Conservation (phyloP, 2,113 vertebrate species). For the Hippolais icterina region DNA sequence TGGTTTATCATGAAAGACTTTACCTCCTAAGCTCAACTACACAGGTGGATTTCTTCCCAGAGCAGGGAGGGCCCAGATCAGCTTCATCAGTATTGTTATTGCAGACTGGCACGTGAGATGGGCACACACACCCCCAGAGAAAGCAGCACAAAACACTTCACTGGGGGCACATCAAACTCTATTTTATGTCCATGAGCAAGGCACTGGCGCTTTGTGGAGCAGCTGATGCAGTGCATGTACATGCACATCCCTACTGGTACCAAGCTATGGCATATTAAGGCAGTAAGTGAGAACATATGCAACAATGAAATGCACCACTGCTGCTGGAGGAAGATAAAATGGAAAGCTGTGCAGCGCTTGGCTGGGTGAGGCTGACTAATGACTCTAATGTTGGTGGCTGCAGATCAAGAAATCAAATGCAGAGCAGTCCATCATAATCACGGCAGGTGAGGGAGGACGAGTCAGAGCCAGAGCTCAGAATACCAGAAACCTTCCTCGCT, state of each 20-base stretch:
- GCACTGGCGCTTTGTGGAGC: background rate
- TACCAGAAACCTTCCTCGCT: background rate
- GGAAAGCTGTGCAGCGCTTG: background rate
- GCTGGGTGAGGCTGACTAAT: conserved; percentile 34
- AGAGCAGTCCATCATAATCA: conserved; percentile 1
- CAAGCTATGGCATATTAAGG: background rate
- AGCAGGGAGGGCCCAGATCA: background rate
- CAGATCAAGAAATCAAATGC: conserved; percentile 47
- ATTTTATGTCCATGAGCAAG: background rate
- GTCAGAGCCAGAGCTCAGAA: background rate
- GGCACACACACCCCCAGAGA: fast-evolving
- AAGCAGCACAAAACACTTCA: background rate
- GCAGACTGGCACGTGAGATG: fast-evolving
- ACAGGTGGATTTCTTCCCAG: background rate
- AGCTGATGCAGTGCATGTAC: background rate
- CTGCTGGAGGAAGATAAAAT: conserved; percentile 41
- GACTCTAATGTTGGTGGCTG: background rate
- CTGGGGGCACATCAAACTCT: background rate
- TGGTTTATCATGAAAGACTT: background rate
- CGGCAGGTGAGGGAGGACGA: background rate
- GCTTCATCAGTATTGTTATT: fast-evolving
- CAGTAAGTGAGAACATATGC: conserved; percentile 43
- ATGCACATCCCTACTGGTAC: background rate
- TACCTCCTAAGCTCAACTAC: background rate
- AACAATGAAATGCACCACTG: conserved; percentile 11